phyloP scores from a whole-genome alignment of 1,140 invertebrate species.

The Zaprionus nigranus region DNA sequence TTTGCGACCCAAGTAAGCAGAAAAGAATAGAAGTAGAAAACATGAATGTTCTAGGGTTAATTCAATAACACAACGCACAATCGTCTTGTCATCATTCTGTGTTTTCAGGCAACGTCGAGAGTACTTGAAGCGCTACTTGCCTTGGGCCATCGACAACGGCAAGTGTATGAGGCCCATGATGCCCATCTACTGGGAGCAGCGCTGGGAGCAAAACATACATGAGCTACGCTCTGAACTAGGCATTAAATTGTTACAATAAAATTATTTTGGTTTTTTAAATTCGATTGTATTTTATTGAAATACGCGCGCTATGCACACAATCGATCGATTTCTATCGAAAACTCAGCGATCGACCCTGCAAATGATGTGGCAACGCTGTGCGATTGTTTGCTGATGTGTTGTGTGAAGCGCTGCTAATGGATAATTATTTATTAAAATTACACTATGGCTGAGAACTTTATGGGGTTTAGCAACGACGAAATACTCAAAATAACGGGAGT shows the following conservation, averaged over 20 bases:
- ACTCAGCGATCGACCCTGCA: too few relatives aligned
- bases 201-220: slow-evolving; percentile 94
- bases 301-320: neutral
- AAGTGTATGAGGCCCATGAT: slow-evolving; percentile 89
- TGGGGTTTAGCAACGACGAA: slow-evolving; percentile 85
- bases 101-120: slow-evolving; percentile 90
- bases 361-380: slow-evolving; percentile 48
- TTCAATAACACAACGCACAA: neutral
- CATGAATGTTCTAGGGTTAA: slow-evolving; percentile 20
- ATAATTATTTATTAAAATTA: slow-evolving; percentile 49
- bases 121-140: slow-evolving; percentile 92
- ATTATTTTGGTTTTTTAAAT: slow-evolving; percentile 25
- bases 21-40: slow-evolving; percentile 3
- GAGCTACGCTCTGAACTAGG: slow-evolving; percentile 93
- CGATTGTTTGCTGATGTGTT: slow-evolving; percentile 67
- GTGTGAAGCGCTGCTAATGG: slow-evolving; percentile 55
- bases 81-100: slow-evolving; percentile 12
- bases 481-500: slow-evolving; percentile 81
- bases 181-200: slow-evolving; percentile 95
- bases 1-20: slow-evolving; percentile 91
- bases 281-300: slow-evolving; percentile 18
- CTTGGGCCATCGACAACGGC: slow-evolving; percentile 95
- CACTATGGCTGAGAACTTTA: slow-evolving; percentile 83
- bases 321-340: slow-evolving; percentile 20
- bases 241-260: slow-evolving; percentile 85